Conservation (phyloP, 2,113 vertebrate species). For the Anthoscopus minutus region DNA sequence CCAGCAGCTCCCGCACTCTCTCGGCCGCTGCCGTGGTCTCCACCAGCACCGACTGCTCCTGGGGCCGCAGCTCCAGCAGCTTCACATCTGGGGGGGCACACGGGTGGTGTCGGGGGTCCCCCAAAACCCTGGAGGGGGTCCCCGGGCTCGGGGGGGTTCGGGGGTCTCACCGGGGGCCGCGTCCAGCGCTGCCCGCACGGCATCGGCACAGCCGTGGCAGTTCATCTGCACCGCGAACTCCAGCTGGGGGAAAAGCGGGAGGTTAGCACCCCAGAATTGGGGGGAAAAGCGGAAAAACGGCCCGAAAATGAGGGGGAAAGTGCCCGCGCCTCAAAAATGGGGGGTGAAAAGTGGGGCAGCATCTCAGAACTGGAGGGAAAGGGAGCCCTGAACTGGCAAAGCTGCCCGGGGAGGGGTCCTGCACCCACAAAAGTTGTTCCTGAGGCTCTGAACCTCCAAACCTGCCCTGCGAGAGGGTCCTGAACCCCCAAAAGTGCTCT, state of each 20-base stretch:
- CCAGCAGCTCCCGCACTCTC: not conserved
- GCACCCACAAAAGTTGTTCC: too few species aligned
- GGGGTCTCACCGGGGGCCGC: not conserved
- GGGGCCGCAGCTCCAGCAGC: not conserved
- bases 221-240: not conserved
- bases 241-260: not conserved
- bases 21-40: not conserved
- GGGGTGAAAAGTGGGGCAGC: not conserved
- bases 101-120: not conserved
- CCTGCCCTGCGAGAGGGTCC: too few species aligned
- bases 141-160: too few species aligned
- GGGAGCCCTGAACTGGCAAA: fast-evolving
- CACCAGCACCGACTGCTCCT: not conserved
- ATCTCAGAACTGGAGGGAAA: not conserved
- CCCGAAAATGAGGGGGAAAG: not conserved
- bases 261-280: not conserved
- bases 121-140: not conserved
- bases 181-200: not conserved
- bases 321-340: not conserved
- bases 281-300: fast-evolving
- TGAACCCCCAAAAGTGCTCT: not conserved
- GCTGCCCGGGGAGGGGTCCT: fast-evolving
- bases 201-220: not conserved
- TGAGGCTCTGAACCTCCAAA: not conserved
- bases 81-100: not conserved